Percentiles rank a stretch among this genome's conserved stretches.
phyloP scores from a whole-genome alignment of 2,888 invertebrate genomes.

The Salpingus planirostris region DNA sequence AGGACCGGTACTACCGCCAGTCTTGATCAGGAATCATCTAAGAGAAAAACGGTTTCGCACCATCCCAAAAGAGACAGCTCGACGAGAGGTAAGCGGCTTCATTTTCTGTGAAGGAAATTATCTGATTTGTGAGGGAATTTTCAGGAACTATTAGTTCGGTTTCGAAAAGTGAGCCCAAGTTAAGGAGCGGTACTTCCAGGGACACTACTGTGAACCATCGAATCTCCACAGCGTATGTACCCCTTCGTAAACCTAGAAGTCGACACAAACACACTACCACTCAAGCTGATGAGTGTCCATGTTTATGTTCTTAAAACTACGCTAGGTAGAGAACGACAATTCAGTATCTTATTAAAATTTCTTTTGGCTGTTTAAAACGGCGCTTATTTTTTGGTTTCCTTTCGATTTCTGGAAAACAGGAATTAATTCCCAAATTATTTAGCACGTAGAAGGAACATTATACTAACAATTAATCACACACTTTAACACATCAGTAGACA shows the following conservation, averaged over 20 bases:
- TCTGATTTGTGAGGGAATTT: no score
- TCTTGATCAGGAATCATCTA: slow-evolving; percentile 23
- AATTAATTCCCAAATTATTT: not conserved
- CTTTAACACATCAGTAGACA: slow-evolving; percentile 4
- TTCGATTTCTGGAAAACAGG: not conserved
- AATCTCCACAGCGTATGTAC: slow-evolving; percentile 41
- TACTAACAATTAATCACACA: not conserved
- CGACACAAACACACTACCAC: slow-evolving; percentile 26
- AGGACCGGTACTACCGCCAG: slow-evolving; percentile 11
- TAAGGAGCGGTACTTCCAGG: slow-evolving; percentile 20
- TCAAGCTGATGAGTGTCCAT: slow-evolving; percentile 34
- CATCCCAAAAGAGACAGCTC: not conserved
- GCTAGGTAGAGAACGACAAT: slow-evolving; percentile 36
- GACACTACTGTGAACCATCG: slow-evolving; percentile 33
- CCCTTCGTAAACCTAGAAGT: slow-evolving; percentile 35
- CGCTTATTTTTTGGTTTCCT: slow-evolving; percentile 1
- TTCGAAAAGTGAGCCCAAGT: slow-evolving; percentile 18
- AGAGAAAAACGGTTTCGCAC: slow-evolving; percentile 7
- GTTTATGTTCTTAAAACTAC: slow-evolving; percentile 39
- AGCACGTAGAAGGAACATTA: no score
- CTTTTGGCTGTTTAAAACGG: not conserved
- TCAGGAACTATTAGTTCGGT: no score
- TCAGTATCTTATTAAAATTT: slow-evolving; percentile 19
- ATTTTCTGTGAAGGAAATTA: no score
- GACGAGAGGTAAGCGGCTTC: no score